Evolutionary conservation across 2,797 vertebrate genomes (phyloP), one percentile per base, ranked within the genome.

Genomic region (Arnoldichthys spilopterus): DNA sequence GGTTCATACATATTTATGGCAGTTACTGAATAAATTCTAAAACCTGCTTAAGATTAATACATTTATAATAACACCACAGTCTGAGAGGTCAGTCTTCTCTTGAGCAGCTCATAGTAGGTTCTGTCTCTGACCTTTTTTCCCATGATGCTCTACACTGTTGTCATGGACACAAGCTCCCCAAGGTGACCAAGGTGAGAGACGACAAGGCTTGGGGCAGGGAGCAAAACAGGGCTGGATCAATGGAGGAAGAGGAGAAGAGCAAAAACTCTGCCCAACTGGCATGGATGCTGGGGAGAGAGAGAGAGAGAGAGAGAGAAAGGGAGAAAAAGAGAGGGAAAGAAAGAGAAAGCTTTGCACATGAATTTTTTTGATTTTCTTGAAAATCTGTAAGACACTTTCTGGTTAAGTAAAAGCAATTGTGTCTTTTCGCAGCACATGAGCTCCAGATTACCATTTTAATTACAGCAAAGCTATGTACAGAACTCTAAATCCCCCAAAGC

Each of bases 141-240:
- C 92, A 1, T 90, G 93, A 82, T 20, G 91, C 47, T 94, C 91
- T 1, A 61, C 87, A 84, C 95, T 95, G 88, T 91, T 92, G 87
- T 95, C 95, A 2, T 87, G 90, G 80, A 91, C 45, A 81, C 95
- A 96, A 18, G 85, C 87, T 0, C 94, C 92, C 95, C 95, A 96
- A 0, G 64, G 71, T 0, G 91, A 91, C 95, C 95, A 96, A 64
- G 87, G 72, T 15, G 94, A 94, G 4, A 95, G 89, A 11, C 88
- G 56, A 3, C 95, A 96, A 77, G 92, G 87, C 0, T 87, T 89
- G 0, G 88, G 89, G 74, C 95, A 96, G 0, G 88, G 93, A 78
- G 94, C 53, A 53, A 80, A 88, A 87, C 95, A 96, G 51, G 91
- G 81, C 88, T 94, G 93, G 77, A 90, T 93, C 32, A 85, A 1